Evolutionary conservation across 2,113 vertebrate genomes (phyloP), one percentile per base, ranked within the genome.

Genomic region (Morone saxatilis): DNA sequence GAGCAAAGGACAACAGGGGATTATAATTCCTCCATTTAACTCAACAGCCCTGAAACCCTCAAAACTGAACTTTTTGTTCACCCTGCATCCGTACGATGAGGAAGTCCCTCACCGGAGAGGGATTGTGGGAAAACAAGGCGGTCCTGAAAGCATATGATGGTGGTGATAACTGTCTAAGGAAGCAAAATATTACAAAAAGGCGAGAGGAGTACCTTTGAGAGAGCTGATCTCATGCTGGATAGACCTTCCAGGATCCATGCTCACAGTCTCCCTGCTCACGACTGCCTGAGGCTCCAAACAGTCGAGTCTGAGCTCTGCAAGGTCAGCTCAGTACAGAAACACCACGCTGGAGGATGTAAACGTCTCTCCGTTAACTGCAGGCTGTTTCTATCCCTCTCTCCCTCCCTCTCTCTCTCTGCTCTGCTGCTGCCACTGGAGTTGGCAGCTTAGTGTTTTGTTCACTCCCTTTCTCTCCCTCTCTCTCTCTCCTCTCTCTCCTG

Each of bases 171-270:
- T 56, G 53, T 68, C 38, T 50, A 51, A 86, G 69, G 82, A 72
- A 65, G 59, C 17, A 48, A 25, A 22, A 41, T 31, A 31, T 43
- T 45, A 20, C 3, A 38, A 40, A n/a, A 80, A 75, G 67, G 40
- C 12, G 2, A 36, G 81, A 78, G 56, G 47, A 51, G 86, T 96
- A 97, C 97, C 97, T 98, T 97, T 97, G 10, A 98, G 96, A 76
- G 97, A 97, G 93, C 92, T 96, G 96, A 98, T 98, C 94, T 98
- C 97, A 2, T 97, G 95, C 93, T 98, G 97, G 89, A 98, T 98
- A 76, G 96, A 97, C 83, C 97, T 91, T 4, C 92, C 94, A n/a
- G 94, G 87, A 89, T 97, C 96, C 96, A 96, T 96, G 88, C 71
- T 89, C 12, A 0, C 66, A 1, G 51, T n/a, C 38, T 71, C 19